phyloP scores from a whole-genome alignment of 2,113 vertebrate species.

The Chroicocephalus ridibundus region DNA sequence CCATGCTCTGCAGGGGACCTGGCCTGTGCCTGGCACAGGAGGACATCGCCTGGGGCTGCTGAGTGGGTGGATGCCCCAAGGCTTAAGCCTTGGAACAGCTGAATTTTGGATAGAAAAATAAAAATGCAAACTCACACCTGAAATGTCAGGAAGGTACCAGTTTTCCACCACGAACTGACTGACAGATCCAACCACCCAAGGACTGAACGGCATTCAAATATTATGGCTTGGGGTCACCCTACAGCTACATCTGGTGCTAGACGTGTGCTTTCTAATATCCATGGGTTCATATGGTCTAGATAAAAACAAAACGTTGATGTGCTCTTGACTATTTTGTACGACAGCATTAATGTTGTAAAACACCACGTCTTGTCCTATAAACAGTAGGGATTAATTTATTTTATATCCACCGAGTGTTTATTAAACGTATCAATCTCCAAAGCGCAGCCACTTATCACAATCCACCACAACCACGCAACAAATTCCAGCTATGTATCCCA shows the following conservation, averaged over 20 bases:
- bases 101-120: neutral
- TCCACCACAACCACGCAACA: neutral
- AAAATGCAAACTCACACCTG: neutral
- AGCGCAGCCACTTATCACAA: neutral
- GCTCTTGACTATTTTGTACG: neutral
- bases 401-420: neutral
- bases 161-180: neutral
- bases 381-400: slow-evolving; percentile 34
- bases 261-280: neutral
- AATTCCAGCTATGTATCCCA: neutral
- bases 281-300: neutral
- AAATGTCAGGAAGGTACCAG: neutral
- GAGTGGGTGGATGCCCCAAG: neutral
- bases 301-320: neutral
- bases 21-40: neutral
- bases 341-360: slow-evolving; percentile 4
- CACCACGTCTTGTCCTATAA: neutral
- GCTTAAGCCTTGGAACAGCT: neutral
- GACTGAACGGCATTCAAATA: neutral
- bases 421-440: neutral
- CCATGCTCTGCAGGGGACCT: neutral
- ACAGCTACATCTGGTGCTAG: neutral
- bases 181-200: neutral
- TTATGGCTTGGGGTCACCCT: neutral
- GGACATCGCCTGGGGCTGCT: neutral